Base-by-base conservation (phyloP, 2,113 vertebrate genomes). In the Gopherus flavomarginatus region DNA sequence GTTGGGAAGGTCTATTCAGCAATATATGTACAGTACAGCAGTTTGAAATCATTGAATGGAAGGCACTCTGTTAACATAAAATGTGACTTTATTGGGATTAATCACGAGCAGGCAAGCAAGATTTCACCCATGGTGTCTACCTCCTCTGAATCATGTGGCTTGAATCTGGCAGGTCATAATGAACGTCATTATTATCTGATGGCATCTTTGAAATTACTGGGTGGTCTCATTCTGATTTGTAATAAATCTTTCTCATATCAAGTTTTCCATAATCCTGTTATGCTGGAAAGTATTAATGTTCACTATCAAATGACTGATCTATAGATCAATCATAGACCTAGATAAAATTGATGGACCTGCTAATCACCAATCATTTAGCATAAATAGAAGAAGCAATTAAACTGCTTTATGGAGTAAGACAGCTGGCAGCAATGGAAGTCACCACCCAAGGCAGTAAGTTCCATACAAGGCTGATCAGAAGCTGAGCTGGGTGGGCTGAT, bases 71-170 rank as follows among this genome's bases (percentile, higher is more conserved):
- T 62, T 13, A 21, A 14, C 27, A 38, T 35, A n/a, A n/a, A 81
- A 22, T 29, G 1, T 69, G 44, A 50, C 22, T 52, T 89, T 1
- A n/a, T 3, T n/a, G 42, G 16, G 12, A 78, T 83, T 21, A 3
- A n/a, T 6, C 7, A 49, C 69, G 21, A 49, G 2, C 22, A 19
- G 38, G 27, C 31, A 86, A n/a, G 4, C 90, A 77, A 91, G 5
- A 85, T 38, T 21, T 88, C n/a, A 81, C 65, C 81, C 26, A 77
- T 59, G 29, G 57, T 90, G n/a, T 5, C 3, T 2, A 95, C 80
- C 13, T 83, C 21, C 24, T n/a, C 72, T 53, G 21, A 87, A 69
- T 22, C 50, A 84, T 0, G 31, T 0, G 0, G 1, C 29, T 22
- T 14, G 38, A 81, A 17, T 42, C 10, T 52, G 84, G 24, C 5